Evolutionary conservation across 2,888 invertebrate genomes (phyloP).

Genomic region (Drosophila monieri): DNA sequence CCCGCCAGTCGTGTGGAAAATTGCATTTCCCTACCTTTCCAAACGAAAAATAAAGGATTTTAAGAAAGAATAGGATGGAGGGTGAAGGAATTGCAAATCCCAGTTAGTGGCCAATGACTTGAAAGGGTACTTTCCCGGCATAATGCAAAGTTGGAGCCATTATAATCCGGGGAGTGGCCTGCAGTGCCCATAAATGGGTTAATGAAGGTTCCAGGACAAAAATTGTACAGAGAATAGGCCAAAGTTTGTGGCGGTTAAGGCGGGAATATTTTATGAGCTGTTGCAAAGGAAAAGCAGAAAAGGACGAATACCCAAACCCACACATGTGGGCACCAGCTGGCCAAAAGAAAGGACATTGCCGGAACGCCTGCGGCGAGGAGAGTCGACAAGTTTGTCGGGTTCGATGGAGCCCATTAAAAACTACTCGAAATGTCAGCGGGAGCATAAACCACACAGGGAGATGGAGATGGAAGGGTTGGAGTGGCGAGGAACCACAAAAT

Average conservation of each 20-base stretch:
- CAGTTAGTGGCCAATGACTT: slow-evolving; percentile 57
- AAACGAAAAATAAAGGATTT: slow-evolving; percentile 9
- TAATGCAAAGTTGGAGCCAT: slow-evolving; percentile 59
- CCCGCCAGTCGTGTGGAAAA: slow-evolving; percentile 76
- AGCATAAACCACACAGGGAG: slow-evolving; percentile 42
- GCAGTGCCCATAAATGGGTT: slow-evolving; percentile 54
- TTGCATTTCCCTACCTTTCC: slow-evolving; percentile 68
- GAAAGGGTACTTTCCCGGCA: slow-evolving; percentile 67
- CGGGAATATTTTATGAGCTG: slow-evolving; percentile 61
- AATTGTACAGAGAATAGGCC: slow-evolving; percentile 23
- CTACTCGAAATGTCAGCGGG: slow-evolving; percentile 76
- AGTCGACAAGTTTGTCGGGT: slow-evolving; percentile 61
- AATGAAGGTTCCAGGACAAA: slow-evolving; percentile 34
- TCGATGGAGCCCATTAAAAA: slow-evolving; percentile 67
- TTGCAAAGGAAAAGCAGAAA: slow-evolving; percentile 1
- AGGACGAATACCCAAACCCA: slow-evolving; percentile 3
- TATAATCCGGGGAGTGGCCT: slow-evolving; percentile 27
- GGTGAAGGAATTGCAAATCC: slow-evolving; percentile 55
- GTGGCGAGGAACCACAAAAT: slow-evolving; percentile 38
- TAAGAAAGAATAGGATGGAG: neutral
- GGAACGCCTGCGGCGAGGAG: slow-evolving; percentile 54
- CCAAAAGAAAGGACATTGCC: slow-evolving; percentile 25
- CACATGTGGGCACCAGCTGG: slow-evolving; percentile 44
- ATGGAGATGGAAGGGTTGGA: neutral
- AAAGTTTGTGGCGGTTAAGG: slow-evolving; percentile 37